Evolutionary conservation across 2,797 vertebrate species (phyloP).

Genomic region (Paedocypris micromegethes): DNA sequence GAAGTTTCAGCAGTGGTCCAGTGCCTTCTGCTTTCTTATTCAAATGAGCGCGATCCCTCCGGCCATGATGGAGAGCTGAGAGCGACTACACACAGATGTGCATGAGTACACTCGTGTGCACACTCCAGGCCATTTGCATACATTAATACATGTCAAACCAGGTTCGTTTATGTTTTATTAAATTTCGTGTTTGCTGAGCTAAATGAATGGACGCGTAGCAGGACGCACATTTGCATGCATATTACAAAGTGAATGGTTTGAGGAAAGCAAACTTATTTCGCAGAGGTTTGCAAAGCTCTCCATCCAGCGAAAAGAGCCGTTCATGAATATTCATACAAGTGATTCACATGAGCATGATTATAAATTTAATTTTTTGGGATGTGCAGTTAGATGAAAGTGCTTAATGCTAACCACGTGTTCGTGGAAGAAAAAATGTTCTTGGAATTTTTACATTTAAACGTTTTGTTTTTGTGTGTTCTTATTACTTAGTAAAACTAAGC

Average conservation of each 20-base stretch:
- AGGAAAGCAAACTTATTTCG: constrained; percentile 19
- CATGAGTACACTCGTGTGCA: constrained; percentile 2
- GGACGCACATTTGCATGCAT: constrained; percentile 10
- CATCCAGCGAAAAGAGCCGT: constrained; percentile 22
- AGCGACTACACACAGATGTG: constrained; percentile 23
- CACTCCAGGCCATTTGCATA: constrained; percentile 23
- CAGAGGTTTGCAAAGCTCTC: constrained; percentile 5
- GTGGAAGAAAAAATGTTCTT: too few species aligned
- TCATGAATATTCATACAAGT: constrained; percentile 60
- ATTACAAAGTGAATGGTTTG: constrained; percentile 5
- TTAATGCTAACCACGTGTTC: not conserved
- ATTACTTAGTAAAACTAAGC: too few species aligned
- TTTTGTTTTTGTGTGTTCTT: too few species aligned
- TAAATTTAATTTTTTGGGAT: constrained; percentile 36
- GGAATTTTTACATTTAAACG: too few species aligned
- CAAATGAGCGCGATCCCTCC: constrained; percentile 47
- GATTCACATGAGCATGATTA: constrained; percentile 38
- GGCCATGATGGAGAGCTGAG: constrained; percentile 7
- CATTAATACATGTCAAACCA: constrained; percentile 31
- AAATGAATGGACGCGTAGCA: constrained; percentile 28
- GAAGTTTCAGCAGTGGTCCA: constrained; percentile 28
- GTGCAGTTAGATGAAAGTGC: constrained; percentile 11
- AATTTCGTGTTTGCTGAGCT: constrained; percentile 7
- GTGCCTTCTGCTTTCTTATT: constrained; percentile 57
- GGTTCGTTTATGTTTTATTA: constrained; percentile 10